phyloP scores from a whole-genome alignment of 1,140 invertebrate species.

The Platorchestia sp. region DNA sequence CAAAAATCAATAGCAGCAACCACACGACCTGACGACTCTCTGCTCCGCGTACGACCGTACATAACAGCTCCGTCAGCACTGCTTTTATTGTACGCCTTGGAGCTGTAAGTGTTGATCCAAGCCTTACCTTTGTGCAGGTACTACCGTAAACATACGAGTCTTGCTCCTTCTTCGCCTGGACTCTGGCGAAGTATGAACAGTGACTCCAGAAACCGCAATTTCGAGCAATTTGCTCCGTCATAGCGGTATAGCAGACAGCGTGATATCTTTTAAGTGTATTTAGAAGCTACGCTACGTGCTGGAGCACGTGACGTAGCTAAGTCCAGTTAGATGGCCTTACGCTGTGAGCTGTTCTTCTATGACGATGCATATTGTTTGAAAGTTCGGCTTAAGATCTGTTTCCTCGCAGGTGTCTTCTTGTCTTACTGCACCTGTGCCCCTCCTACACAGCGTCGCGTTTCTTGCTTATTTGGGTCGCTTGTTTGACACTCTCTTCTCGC shows the following conservation, averaged over 20 bases:
- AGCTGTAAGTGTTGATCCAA: neutral
- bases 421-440: neutral
- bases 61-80: conserved; percentile 12
- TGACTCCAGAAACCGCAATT: too few species aligned
- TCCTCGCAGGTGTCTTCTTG: neutral
- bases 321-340: too few species aligned
- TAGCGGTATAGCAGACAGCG: too few species aligned
- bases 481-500: neutral
- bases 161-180: neutral
- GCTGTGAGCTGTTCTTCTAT: too few species aligned
- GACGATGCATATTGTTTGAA: too few species aligned
- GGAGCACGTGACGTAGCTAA: too few species aligned
- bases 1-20: conserved; percentile 22
- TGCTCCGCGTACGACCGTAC: neutral
- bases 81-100: conserved; percentile 8
- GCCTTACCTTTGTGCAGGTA: neutral
- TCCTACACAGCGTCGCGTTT: neutral
- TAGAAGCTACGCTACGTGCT: too few species aligned
- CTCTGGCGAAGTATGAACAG: neutral
- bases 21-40: neutral
- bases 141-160: neutral
- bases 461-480: neutral
- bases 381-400: neutral
- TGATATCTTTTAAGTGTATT: too few species aligned
- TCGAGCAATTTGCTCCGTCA: too few species aligned